Evolutionary conservation across 2,888 invertebrate species (phyloP).

Genomic region (Gastrophysa polygoni): DNA sequence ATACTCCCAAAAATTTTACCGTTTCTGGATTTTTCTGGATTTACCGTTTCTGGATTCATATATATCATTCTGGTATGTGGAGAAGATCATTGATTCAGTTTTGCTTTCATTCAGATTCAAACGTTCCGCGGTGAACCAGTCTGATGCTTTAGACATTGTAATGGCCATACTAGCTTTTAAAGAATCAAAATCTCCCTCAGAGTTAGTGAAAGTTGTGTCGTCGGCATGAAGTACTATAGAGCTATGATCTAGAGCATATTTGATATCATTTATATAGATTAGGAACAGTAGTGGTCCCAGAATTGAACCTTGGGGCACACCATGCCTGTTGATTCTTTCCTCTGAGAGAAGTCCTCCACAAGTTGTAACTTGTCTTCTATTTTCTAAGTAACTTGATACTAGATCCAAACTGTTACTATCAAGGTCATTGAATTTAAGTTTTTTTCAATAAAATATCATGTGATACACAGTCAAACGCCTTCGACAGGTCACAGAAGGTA

Average conservation of each 20-base stretch:
- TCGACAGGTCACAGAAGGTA: neutral
- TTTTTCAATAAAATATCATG: neutral
- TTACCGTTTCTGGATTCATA: too few relatives aligned
- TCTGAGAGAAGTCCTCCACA: neutral
- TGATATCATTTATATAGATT: neutral
- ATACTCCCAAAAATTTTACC: conserved; percentile 3
- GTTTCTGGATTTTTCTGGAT: neutral
- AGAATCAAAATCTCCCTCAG: neutral
- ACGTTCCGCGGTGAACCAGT: neutral
- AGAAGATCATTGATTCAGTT: conserved; percentile 2
- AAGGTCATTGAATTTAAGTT: neutral
- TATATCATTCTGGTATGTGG: conserved; percentile 3
- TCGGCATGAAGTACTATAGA: neutral
- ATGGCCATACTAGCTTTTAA: neutral
- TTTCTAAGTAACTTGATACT: neutral
- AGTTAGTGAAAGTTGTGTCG: neutral
- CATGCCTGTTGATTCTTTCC: neutral
- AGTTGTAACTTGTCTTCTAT: neutral
- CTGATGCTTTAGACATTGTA: neutral
- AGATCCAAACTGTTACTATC: neutral
- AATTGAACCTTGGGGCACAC: conserved; percentile 1
- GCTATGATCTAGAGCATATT: neutral
- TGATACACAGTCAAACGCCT: neutral
- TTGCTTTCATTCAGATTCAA: conserved; percentile 8
- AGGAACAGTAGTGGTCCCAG: neutral